Conservation (phyloP, 2,797 vertebrate genomes). For the Bradypodion ventrale region DNA sequence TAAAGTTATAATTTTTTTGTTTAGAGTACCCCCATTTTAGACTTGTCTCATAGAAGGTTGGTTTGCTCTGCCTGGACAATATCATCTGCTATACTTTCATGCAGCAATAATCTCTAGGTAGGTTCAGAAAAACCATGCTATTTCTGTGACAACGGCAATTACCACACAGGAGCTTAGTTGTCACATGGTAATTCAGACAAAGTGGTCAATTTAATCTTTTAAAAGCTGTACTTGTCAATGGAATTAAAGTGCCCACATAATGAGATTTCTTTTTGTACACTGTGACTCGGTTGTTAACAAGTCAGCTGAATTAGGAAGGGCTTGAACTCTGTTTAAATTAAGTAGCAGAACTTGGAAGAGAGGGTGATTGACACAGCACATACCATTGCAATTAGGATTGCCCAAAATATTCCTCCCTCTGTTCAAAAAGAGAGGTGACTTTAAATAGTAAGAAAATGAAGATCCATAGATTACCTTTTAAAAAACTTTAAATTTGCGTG, state of each 20-base stretch:
- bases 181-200: background rate
- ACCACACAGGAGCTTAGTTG: background rate
- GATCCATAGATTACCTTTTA: background rate
- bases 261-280: background rate
- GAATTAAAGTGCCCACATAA: background rate
- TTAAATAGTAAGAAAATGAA: background rate
- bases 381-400: background rate
- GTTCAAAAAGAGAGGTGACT: background rate
- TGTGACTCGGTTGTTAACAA: conserved; percentile 19
- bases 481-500: background rate
- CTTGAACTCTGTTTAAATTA: conserved; percentile 23
- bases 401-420: background rate
- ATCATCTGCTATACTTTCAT: too few species aligned
- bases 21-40: too few species aligned
- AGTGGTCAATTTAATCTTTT: background rate
- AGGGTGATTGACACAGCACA: background rate
- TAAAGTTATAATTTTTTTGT: too few species aligned
- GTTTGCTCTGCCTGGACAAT: too few species aligned
- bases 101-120: background rate
- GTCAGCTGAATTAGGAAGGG: background rate
- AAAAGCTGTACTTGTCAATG: conserved; percentile 5
- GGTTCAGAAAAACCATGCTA: background rate
- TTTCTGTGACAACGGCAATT: background rate
- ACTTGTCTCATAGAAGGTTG: too few species aligned
- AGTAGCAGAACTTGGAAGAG: background rate